These are phyloP conservation scores for Podocnemis expansa DNA, from an alignment of 2,113 vertebrate species.

Conservation along the genomic window DNA sequence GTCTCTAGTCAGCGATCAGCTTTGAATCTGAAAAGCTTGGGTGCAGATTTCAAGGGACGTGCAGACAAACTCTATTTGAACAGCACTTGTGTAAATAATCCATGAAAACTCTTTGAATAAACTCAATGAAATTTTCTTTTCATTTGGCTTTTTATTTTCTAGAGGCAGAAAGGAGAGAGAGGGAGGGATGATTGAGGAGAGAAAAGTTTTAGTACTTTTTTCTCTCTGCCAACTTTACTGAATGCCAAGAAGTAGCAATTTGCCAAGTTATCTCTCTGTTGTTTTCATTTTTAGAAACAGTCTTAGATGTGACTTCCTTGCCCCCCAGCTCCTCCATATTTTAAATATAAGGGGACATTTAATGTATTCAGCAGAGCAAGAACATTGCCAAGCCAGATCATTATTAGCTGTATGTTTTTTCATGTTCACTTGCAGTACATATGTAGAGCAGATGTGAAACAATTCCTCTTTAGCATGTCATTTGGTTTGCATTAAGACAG, in stretches of 20 bases:
- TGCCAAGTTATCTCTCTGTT: constrained; percentile 22
- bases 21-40: constrained; percentile 66
- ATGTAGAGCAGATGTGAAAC: constrained; percentile 7
- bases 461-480: constrained; percentile 51
- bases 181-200: constrained; percentile 5
- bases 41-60: constrained; percentile 63
- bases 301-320: constrained; percentile 26
- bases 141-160: constrained; percentile 64
- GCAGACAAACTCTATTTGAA: constrained; percentile 63
- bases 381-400: constrained; percentile 40
- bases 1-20: constrained; percentile 45
- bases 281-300: constrained; percentile 63
- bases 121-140: constrained; percentile 66
- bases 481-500: constrained; percentile 68
- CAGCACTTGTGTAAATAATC: constrained; percentile 61
- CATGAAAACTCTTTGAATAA: constrained; percentile 59
- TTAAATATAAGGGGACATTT: constrained; percentile 42
- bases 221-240: constrained; percentile 67
- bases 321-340: constrained; percentile 28
- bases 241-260: constrained; percentile 61
- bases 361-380: constrained; percentile 11
- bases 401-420: constrained; percentile 62
- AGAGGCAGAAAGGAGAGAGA: constrained; percentile 36
- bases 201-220: constrained; percentile 45
- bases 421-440: constrained; percentile 64